Evolutionary conservation across 2,797 vertebrate species (phyloP), one percentile per base, ranked within the genome.

Genomic region (Siniperca obscura): DNA sequence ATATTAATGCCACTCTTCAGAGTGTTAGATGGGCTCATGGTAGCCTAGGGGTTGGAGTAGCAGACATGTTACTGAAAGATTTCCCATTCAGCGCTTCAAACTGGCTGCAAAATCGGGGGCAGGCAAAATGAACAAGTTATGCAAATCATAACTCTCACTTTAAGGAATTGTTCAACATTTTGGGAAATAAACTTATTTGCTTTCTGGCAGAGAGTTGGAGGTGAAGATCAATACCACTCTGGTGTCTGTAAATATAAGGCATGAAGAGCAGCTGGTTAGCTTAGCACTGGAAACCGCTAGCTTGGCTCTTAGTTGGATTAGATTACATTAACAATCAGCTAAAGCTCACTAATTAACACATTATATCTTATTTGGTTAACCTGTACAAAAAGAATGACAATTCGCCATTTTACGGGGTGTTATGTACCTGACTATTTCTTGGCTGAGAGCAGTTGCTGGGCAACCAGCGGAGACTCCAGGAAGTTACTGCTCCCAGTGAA

Each of bases 1-100:
- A 95, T 94, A 87, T 91, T 92, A 92, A 95, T 93, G 89, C 69
- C 44, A 82, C 70, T 84, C 71, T 81, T 84, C 65, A 74, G 74
- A 66, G 67, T 69, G 53, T 72, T 76, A 61, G 56, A 83, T 44
- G 52, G 62, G 70, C 56, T 83, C 46, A 16, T 21, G n/a, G 75
- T 57, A 74, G 81, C 74, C 62, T 17, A 40, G 74, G 85, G 60
- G 68, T 55, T 84, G 59, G 61, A 80, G 66, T 82, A 55, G 40
- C 73, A 71, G 57, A 56, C 19, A 52, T 80, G 70, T 88, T 82
- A 59, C 27, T 34, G 78, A 72, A 78, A 67, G 42, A 85, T 80
- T 80, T 87, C 59, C 44, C 40, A 53, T 53, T 83, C 42, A 86
- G 70, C 21, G 4, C 19, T 36, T 44, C 68, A 71, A 57, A 77